phyloP scores from a whole-genome alignment of 2,888 invertebrate species.

The Seira ritae region DNA sequence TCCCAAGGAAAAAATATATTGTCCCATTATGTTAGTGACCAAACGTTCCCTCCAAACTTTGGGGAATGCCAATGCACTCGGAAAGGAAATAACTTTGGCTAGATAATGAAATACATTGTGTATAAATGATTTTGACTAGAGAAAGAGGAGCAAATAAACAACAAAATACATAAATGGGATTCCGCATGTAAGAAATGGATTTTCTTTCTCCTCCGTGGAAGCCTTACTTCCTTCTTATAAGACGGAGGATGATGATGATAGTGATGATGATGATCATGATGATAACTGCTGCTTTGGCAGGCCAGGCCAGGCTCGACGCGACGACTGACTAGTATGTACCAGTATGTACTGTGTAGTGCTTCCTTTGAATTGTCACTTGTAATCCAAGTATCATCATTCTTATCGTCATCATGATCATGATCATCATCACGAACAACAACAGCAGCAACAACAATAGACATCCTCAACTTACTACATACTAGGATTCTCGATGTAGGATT shows the following conservation, averaged over 20 bases:
- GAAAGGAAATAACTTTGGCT: background rate
- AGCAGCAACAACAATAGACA: constrained; percentile 12
- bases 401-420: constrained; percentile 28
- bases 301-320: no score
- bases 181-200: constrained; percentile 10
- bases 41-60: background rate
- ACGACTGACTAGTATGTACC: background rate
- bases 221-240: no score
- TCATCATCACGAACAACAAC: constrained; percentile 9
- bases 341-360: background rate
- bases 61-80: no score
- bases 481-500: background rate
- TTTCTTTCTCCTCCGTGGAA: background rate
- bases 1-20: background rate
- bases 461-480: constrained; percentile 17
- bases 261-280: constrained; percentile 22
- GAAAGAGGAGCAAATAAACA: background rate
- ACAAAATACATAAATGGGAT: constrained; percentile 6
- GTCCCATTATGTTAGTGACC: constrained; percentile 9
- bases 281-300: no score
- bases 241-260: no score
- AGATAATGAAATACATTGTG: constrained; percentile 15
- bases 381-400: constrained; percentile 29
- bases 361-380: constrained; percentile 51
- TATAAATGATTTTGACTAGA: background rate